Percentiles rank a stretch among this genome's conserved stretches.
Conservation (phyloP, 2,888 invertebrate species). For the Drosophila barbarae region DNA sequence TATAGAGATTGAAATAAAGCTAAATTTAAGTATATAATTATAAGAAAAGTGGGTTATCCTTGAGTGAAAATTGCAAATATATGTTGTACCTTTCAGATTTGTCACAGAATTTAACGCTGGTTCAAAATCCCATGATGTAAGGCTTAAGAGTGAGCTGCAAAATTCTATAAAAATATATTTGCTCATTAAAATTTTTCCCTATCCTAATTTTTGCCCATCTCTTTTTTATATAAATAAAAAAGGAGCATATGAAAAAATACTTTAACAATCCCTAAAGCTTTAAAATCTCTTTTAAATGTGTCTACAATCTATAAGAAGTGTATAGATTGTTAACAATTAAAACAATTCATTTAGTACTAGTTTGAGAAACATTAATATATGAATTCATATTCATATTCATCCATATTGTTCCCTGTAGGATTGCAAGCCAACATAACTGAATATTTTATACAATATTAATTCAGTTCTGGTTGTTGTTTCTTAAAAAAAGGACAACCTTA, state of each 20-base stretch:
- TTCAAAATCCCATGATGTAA: no score
- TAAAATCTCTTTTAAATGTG: background rate
- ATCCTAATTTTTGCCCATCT: no score
- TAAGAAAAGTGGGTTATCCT: background rate
- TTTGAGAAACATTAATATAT: no score
- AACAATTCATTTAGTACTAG: background rate
- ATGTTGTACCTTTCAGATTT: no score
- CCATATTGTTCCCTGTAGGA: background rate
- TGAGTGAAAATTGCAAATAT: background rate
- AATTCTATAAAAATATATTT: no score
- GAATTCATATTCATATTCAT: no score
- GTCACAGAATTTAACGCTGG: no score
- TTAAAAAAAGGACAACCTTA: conserved; percentile 5
- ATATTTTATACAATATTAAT: conserved; percentile 2
- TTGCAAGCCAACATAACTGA: background rate
- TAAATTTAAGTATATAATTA: background rate
- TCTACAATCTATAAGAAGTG: background rate
- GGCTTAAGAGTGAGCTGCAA: no score
- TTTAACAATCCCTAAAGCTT: background rate
- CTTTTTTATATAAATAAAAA: no score
- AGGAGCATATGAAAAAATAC: background rate
- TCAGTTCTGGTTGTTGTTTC: background rate
- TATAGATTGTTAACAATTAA: no score
- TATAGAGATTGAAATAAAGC: background rate
- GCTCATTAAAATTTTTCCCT: no score